These are phyloP conservation scores for Megalurothrips usitatus DNA, from an alignment of 2,888 invertebrate genomes.

Conservation along the genomic window DNA sequence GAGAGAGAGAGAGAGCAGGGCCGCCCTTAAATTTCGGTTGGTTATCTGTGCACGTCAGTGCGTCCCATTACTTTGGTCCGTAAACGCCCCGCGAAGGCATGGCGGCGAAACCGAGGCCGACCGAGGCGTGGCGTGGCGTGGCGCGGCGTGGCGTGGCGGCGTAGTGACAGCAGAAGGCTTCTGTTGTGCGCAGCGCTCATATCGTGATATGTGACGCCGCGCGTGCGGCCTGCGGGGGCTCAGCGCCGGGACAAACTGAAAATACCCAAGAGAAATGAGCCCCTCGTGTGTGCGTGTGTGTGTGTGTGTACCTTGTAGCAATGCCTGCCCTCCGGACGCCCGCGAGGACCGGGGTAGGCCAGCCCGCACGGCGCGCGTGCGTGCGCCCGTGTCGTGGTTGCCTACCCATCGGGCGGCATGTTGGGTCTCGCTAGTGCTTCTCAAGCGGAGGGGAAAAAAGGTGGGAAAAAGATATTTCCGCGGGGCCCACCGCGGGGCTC, in stretches of 20 bases:
- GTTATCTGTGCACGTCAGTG: neutral
- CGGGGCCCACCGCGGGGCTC: neutral
- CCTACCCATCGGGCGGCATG: too few species aligned
- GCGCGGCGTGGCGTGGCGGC: neutral
- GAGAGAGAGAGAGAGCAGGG: neutral
- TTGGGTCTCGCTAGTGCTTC: neutral
- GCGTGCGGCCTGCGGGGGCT: too few species aligned
- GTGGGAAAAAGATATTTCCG: neutral
- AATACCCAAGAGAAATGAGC: too few species aligned
- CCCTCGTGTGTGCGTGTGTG: too few species aligned
- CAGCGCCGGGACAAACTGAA: too few species aligned
- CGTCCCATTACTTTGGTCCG: neutral
- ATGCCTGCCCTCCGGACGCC: too few species aligned
- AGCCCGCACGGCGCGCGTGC: too few species aligned
- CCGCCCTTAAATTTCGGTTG: slow-evolving; percentile 6
- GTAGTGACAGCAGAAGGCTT: neutral
- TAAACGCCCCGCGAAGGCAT: neutral
- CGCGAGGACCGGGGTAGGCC: too few species aligned
- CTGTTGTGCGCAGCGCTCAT: too few species aligned
- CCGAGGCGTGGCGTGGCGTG: neutral
- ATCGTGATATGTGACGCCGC: too few species aligned
- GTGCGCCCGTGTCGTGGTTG: too few species aligned
- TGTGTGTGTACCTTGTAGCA: too few species aligned
- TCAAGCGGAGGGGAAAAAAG: neutral
- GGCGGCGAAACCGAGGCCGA: neutral